Conservation (phyloP, 2,113 vertebrate species). For the Acinonyx jubatus region DNA sequence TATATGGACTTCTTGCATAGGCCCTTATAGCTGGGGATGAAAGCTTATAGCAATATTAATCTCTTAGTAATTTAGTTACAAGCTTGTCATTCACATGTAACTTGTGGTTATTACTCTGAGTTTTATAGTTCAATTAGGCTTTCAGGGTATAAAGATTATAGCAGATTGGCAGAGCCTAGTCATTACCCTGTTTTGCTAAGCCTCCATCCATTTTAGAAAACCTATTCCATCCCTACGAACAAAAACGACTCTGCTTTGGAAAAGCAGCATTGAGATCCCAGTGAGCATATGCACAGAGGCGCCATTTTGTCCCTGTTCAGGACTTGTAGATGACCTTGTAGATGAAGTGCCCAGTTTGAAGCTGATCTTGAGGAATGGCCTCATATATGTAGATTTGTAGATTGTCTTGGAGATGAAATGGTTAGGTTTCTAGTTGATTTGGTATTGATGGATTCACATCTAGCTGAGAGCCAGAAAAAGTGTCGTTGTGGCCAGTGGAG, state of each 20-base stretch:
- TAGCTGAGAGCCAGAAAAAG: neutral
- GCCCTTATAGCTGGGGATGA: neutral
- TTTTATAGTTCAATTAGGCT: neutral
- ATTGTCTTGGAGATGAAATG: neutral
- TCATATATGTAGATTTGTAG: neutral
- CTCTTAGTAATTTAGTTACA: slow-evolving; percentile 26
- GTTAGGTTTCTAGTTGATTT: neutral
- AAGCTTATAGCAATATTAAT: neutral
- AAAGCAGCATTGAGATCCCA: neutral
- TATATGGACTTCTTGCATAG: neutral
- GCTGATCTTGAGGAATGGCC: neutral
- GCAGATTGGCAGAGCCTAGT: neutral
- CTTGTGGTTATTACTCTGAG: slow-evolving; percentile 5
- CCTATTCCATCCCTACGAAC: neutral
- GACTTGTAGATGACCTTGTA: neutral
- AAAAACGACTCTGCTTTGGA: slow-evolving; percentile 1
- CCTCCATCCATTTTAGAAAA: slow-evolving; percentile 8
- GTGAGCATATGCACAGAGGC: neutral
- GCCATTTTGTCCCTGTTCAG: neutral
- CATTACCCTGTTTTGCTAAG: neutral
- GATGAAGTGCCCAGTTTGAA: neutral
- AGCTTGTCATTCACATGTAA: neutral
- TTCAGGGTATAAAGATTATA: neutral
- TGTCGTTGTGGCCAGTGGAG: neutral
- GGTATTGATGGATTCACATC: neutral